Percentiles rank a stretch among this genome's conserved stretches.
phyloP scores from a whole-genome alignment of 2,797 vertebrate genomes.

The Brachyalestes nurse region DNA sequence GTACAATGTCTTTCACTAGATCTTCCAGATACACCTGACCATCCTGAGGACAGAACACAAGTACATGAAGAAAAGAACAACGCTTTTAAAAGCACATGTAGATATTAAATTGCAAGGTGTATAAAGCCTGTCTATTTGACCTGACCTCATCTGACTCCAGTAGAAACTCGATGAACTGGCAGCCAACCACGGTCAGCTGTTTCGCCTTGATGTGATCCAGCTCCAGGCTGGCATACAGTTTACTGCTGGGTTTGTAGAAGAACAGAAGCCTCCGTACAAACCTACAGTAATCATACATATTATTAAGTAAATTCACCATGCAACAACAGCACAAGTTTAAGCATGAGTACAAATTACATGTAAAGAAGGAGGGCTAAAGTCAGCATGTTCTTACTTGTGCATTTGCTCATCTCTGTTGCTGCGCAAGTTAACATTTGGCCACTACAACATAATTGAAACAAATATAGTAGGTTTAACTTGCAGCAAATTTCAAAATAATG shows the following conservation, averaged over 20 bases:
- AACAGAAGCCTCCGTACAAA: constrained; percentile 95
- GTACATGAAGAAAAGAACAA: not conserved
- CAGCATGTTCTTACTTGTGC: constrained; percentile 82
- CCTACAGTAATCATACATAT: constrained; percentile 67
- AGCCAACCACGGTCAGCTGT: constrained; percentile 95
- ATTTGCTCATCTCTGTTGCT: constrained; percentile 99
- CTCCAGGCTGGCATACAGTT: constrained; percentile 91
- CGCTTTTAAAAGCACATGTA: not conserved
- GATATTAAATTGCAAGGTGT: not conserved
- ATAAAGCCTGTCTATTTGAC: not conserved
- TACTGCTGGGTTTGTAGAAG: constrained; percentile 98
- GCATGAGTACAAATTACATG: not conserved
- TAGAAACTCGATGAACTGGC: constrained; percentile 97
- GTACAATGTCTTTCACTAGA: constrained; percentile 93
- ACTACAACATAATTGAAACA: constrained; percentile 72
- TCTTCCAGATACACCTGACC: constrained; percentile 95
- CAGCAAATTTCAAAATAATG: not conserved
- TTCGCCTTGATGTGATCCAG: constrained; percentile 92
- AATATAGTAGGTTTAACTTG: constrained; percentile 8
- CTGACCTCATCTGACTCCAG: constrained; percentile 96
- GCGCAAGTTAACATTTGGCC: constrained; percentile 96
- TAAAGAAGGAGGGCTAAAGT: not conserved
- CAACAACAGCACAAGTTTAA: not conserved
- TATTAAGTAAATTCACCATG: not conserved
- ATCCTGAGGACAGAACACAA: constrained; percentile 76